Percentiles rank a stretch among this genome's conserved stretches.
These are phyloP conservation scores for Garrulus glandarius DNA, from an alignment of 2,797 vertebrate genomes.

Conservation along the genomic window DNA sequence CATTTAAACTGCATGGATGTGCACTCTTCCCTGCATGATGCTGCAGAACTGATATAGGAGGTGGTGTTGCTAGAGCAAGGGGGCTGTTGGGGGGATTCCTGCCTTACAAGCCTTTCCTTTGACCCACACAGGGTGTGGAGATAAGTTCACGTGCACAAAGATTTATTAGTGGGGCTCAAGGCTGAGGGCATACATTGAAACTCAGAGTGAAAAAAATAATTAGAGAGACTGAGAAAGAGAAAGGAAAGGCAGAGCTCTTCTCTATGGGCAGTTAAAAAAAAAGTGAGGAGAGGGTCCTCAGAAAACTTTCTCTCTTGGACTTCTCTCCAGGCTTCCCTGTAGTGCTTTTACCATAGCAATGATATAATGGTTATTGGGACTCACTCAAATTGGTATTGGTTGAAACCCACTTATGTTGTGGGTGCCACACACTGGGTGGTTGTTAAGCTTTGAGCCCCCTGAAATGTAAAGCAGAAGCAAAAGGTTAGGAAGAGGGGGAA, in stretches of 20 bases:
- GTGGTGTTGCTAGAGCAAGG: background rate
- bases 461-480: background rate
- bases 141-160: background rate
- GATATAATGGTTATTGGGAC: background rate
- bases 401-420: background rate
- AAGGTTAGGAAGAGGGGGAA: background rate
- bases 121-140: rapidly evolving
- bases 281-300: background rate
- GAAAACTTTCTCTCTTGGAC: background rate
- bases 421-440: background rate
- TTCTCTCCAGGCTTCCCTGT: background rate
- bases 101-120: background rate
- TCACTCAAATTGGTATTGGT: background rate
- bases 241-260: background rate
- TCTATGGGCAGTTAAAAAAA: background rate
- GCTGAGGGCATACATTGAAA: background rate
- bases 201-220: background rate
- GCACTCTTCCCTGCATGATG: background rate
- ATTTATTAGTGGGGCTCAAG: background rate
- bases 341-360: background rate
- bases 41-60: background rate
- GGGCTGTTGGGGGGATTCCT: rapidly evolving
- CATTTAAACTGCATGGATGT: background rate
- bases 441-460: background rate
- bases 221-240: background rate